phyloP scores from a whole-genome alignment of 1,140 invertebrate species.

The Megathymus violae region DNA sequence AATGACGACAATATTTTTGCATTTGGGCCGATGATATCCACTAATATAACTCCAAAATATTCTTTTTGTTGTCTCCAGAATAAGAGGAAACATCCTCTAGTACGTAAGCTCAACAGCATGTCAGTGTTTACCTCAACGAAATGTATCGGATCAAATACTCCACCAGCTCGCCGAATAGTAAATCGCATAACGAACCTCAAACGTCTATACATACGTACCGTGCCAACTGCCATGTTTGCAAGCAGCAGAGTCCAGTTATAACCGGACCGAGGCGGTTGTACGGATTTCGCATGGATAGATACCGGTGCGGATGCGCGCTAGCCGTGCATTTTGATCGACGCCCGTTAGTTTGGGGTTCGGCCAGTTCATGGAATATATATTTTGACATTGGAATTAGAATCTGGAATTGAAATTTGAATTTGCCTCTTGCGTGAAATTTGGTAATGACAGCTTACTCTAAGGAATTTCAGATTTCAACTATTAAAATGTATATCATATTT shows the following conservation, averaged over 20 bases:
- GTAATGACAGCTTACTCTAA: too few species aligned
- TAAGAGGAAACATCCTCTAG: too few species aligned
- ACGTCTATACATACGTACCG: conserved; percentile 40
- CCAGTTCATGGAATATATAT: conserved; percentile 12
- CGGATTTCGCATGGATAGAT: conserved; percentile 56
- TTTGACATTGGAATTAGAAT: conserved; percentile 24
- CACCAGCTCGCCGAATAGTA: conserved; percentile 24
- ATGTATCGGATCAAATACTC: conserved; percentile 1
- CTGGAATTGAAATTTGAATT: conserved; percentile 8
- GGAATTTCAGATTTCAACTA: too few species aligned
- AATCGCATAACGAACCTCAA: conserved; percentile 37
- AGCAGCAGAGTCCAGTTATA: conserved; percentile 49
- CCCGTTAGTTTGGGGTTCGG: conserved; percentile 32
- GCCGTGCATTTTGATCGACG: conserved; percentile 51
- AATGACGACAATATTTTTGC: too few species aligned
- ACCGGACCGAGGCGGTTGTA: conserved; percentile 49
- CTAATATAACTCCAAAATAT: too few species aligned
- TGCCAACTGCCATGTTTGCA: conserved; percentile 44
- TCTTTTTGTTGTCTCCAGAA: too few species aligned
- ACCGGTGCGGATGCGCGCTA: conserved; percentile 45
- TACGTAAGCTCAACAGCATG: neutral
- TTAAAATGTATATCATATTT: too few species aligned
- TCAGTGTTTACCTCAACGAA: neutral
- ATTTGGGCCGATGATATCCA: too few species aligned
- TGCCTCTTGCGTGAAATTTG: neutral